Conservation (phyloP, 1,140 invertebrate species). For the Neodiprion fabricii region DNA sequence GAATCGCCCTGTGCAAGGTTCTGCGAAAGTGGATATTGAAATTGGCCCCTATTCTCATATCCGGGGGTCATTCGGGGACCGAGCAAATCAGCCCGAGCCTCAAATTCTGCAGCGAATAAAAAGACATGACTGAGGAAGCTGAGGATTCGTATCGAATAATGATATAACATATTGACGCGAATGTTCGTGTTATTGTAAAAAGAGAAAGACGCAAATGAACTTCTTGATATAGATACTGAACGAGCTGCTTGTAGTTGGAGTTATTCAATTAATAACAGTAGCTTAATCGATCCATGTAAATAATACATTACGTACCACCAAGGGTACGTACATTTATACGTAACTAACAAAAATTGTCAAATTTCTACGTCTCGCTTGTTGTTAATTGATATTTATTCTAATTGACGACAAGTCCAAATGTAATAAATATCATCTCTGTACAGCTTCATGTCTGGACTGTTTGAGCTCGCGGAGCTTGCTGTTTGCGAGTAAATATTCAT, state of each 20-base stretch:
- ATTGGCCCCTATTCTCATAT: background rate
- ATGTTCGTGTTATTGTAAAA: background rate
- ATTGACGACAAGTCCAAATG: background rate
- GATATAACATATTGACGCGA: background rate
- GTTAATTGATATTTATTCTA: background rate
- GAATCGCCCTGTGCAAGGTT: background rate
- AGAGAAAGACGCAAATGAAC: background rate
- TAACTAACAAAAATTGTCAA: background rate
- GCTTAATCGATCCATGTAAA: background rate
- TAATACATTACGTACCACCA: background rate
- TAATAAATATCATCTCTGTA: background rate
- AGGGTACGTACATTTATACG: background rate
- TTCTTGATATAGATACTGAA: background rate
- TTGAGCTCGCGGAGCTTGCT: no score
- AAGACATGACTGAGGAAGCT: background rate
- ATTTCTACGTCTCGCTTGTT: conserved; percentile 1
- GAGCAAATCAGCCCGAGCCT: background rate
- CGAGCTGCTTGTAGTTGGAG: background rate
- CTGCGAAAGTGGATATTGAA: conserved; percentile 13
- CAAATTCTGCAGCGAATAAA: background rate
- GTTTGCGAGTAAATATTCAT: no score
- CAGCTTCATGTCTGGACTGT: background rate
- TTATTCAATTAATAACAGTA: background rate
- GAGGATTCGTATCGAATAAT: background rate
- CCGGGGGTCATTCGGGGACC: background rate